phyloP scores from a whole-genome alignment of 2,888 invertebrate species.

The Mythimna ferrago region DNA sequence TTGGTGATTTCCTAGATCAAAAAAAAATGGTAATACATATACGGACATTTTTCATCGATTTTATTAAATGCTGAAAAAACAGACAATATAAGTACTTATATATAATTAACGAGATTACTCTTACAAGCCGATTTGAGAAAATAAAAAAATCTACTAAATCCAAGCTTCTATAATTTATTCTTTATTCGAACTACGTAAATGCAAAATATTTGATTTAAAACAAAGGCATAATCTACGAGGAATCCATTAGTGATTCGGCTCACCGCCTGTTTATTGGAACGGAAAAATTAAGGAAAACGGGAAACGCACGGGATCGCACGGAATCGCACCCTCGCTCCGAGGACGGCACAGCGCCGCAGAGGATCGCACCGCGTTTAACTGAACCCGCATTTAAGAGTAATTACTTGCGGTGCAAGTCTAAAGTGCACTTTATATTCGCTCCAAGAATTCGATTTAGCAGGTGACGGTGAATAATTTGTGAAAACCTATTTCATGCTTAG shows the following conservation, averaged over 20 bases:
- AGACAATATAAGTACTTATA: too few relatives aligned
- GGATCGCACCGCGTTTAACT: conserved; percentile 2
- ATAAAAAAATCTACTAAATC: too few relatives aligned
- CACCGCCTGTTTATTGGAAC: not conserved
- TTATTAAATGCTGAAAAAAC: too few relatives aligned
- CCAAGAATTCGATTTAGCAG: conserved; percentile 16
- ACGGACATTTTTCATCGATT: too few relatives aligned
- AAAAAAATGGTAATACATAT: too few relatives aligned
- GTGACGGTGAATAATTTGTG: conserved; percentile 10
- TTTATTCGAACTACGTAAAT: not conserved
- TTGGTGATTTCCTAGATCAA: too few relatives aligned
- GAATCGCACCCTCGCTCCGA: not conserved
- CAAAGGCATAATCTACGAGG: conserved; percentile 2
- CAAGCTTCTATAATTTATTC: not conserved
- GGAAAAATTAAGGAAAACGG: conserved; percentile 7
- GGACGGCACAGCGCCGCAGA: not conserved
- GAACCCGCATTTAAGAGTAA: conserved; percentile 32
- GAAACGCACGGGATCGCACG: not conserved
- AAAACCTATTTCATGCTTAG: conserved; percentile 2
- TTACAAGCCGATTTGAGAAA: too few relatives aligned
- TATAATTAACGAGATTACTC: too few relatives aligned
- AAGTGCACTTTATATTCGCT: conserved; percentile 33
- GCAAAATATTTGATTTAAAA: not conserved
- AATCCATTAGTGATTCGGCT: conserved; percentile 5
- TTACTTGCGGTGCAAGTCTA: conserved; percentile 9